Evolutionary conservation across 2,113 vertebrate species (phyloP), one percentile per base, ranked within the genome.

Genomic region (Myotis brandtii): DNA sequence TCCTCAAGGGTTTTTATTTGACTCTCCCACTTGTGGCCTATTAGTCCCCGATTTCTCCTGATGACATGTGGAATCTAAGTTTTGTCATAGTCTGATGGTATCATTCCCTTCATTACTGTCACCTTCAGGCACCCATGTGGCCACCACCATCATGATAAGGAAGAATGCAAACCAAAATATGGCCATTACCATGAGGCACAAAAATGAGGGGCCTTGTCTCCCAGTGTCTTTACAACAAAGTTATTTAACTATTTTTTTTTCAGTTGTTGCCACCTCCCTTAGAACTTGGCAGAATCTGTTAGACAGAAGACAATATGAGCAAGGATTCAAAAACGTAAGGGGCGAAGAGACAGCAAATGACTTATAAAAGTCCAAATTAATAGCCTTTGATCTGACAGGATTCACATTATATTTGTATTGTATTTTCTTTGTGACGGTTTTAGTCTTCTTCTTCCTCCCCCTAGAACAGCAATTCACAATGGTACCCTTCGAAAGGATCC

Each of bases 321-420:
- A 93, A 89, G 96, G 97, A 98, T 92, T 97, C 97, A 83, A 80
- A 96, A 92, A 96, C 90, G 97, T 97, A 94, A 98, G 96, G 95
- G 96, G 93, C 92, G 94, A 89, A 91, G 93, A 95, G 94, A 96
- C 72, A 95, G 96, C 96, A 97, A 97, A 97, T 67, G 89, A 97
- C 96, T 96, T 96, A 95, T 97, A 96, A 97, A 98, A 98, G 94
- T 98, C 95, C 83, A 97, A 97, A 98, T 98, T 97, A 98, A 98
- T 97, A 98, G 96, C 54, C 93, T 59, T 98, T 98, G 98, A 95
- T 97, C 90, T 16, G 14, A 84, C 73, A 95, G 92, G 96, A 96
- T 96, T 98, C 97, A 96, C 94, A 97, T 97, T 97, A 95, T 97
- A 97, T 97, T 98, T 95, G 34, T 94, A 94, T 95, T 92, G 89